Percentiles rank a stretch among this genome's conserved stretches.
Conservation (phyloP, 1,140 invertebrate species). For the Bombus pyrosoma region DNA sequence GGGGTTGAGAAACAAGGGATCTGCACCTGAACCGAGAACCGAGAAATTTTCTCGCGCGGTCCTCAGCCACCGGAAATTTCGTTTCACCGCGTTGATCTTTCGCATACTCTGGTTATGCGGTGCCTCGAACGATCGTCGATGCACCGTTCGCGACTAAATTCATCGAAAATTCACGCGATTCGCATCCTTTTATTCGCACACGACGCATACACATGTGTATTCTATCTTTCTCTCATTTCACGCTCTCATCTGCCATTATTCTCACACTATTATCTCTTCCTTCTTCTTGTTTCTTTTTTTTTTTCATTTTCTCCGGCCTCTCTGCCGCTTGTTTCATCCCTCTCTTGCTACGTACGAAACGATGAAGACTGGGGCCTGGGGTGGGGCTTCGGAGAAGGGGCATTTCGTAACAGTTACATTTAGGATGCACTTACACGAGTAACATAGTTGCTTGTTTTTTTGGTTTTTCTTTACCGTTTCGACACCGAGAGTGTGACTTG, state of each 20-base stretch:
- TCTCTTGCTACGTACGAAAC: conserved; percentile 60
- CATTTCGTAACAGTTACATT: conserved; percentile 69
- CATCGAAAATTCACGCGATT: neutral
- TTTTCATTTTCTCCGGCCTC: too few species aligned
- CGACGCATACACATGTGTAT: neutral
- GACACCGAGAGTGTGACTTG: conserved; percentile 75
- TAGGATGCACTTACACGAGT: conserved; percentile 69
- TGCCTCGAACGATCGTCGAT: neutral
- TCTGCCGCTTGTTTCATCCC: conserved; percentile 34
- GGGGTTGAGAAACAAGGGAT: neutral
- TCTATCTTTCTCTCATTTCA: conserved; percentile 11
- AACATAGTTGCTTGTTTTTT: conserved; percentile 56
- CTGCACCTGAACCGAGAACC: neutral
- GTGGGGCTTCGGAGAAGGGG: conserved; percentile 61
- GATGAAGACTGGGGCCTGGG: conserved; percentile 62
- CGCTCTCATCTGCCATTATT: conserved; percentile 18
- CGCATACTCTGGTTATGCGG: neutral
- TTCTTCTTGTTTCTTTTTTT: neutral
- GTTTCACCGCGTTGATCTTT: neutral
- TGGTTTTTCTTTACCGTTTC: conserved; percentile 56
- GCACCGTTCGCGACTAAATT: neutral
- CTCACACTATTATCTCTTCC: conserved; percentile 30
- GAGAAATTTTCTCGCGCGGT: neutral
- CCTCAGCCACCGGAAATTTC: conserved; percentile 6
- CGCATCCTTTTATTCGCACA: neutral